phyloP scores from a whole-genome alignment of 2,888 invertebrate genomes.

The Ormyrus thymus region DNA sequence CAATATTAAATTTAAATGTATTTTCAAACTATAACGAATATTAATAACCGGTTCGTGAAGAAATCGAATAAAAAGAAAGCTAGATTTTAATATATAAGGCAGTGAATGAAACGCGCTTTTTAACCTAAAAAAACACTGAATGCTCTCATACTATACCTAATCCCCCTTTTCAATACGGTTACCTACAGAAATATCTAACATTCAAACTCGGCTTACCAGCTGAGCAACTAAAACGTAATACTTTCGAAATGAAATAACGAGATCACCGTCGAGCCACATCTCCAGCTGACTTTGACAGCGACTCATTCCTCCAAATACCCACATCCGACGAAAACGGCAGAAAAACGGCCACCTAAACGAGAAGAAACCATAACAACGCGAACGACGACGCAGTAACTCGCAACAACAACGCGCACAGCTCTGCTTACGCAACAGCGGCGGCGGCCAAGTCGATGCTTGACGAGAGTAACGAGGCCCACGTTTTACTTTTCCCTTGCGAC shows the following conservation, averaged over 20 bases:
- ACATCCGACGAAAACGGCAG: not conserved
- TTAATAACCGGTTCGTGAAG: too few relatives aligned
- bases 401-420: not conserved
- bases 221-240: too few relatives aligned
- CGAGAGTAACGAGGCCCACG: slow-evolving; percentile 26
- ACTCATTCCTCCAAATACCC: not conserved
- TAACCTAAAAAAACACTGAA: too few relatives aligned
- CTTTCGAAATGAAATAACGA: not conserved
- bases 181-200: too few relatives aligned
- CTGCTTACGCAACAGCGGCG: slow-evolving; percentile 21
- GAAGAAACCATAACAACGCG: not conserved
- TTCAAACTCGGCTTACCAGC: too few relatives aligned
- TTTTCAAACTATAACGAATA: too few relatives aligned
- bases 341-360: slow-evolving; percentile 4
- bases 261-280: not conserved
- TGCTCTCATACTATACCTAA: too few relatives aligned
- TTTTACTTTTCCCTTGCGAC: slow-evolving; percentile 44
- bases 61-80: too few relatives aligned
- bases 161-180: too few relatives aligned
- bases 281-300: not conserved
- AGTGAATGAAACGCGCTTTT: too few relatives aligned
- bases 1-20: too few relatives aligned
- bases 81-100: too few relatives aligned
- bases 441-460: slow-evolving; percentile 12
- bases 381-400: not conserved